Percentiles rank a stretch among this genome's conserved stretches.
Evolutionary conservation across 2,797 vertebrate genomes (phyloP).

Genomic region (Pelodytes ibericus): DNA sequence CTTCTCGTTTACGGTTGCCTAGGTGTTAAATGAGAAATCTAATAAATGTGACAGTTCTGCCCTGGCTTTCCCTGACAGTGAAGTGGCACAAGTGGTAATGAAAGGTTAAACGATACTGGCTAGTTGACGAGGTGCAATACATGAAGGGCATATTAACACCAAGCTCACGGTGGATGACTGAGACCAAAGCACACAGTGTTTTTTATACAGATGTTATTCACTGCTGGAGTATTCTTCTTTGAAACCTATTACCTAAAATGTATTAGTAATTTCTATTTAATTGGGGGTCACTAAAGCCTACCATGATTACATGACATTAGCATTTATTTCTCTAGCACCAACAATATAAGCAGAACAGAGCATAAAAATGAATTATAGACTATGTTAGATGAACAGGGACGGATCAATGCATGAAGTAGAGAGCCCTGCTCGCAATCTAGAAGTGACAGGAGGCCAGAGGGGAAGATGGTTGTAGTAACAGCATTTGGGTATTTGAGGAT

Average conservation of each 20-base stretch:
- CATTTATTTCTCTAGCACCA: too few species aligned
- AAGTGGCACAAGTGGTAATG: constrained; percentile 93
- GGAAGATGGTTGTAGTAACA: too few species aligned
- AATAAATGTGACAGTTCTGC: constrained; percentile 98
- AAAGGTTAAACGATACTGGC: constrained; percentile 99
- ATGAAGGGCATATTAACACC: constrained; percentile 79
- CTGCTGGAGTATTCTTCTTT: neutral
- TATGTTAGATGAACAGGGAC: too few species aligned
- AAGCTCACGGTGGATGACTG: constrained; percentile 27
- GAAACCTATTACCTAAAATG: neutral
- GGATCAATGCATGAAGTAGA: too few species aligned
- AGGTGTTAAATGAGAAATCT: constrained; percentile 95
- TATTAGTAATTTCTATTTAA: too few species aligned
- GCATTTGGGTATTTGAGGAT: too few species aligned
- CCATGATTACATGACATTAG: too few species aligned
- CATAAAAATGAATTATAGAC: too few species aligned
- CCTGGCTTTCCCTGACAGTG: constrained; percentile 83
- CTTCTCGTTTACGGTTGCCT: constrained; percentile 89
- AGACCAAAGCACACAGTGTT: neutral
- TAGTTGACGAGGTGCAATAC: constrained; percentile 96
- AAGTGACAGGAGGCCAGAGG: too few species aligned
- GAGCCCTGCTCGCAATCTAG: too few species aligned
- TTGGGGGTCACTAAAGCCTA: too few species aligned
- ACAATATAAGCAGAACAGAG: too few species aligned
- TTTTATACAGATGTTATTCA: neutral